A percentile compares a stretch with the other conserved stretches of the same genome.
Evolutionary conservation across 1,140 invertebrate genomes (phyloP).

Genomic region (Trichomalopsis sarcophagae): DNA sequence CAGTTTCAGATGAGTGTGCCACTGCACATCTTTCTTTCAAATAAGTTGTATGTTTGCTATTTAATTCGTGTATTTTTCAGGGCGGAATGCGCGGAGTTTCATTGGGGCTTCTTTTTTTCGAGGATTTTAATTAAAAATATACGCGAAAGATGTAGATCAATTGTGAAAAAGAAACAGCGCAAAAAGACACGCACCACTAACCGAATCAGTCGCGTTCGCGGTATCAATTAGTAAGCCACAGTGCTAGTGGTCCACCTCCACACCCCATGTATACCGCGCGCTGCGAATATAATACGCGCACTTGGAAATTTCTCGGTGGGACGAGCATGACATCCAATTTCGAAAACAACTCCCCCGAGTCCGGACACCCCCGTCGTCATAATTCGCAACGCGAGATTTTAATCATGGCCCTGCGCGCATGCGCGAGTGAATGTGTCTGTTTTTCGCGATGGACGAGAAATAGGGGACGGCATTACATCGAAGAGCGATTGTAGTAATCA

Average conservation of each 20-base stretch:
- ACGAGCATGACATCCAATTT: slow-evolving; percentile 44
- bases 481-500: background rate
- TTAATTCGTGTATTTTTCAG: too few species aligned
- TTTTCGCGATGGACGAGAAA: background rate
- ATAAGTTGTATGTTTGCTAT: too few species aligned
- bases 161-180: too few species aligned
- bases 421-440: background rate
- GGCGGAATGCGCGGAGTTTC: background rate
- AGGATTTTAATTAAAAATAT: background rate
- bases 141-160: background rate
- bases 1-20: background rate
- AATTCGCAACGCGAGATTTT: slow-evolving; percentile 46
- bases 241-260: background rate
- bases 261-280: too few species aligned
- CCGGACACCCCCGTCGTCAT: slow-evolving; percentile 24
- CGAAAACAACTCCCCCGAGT: slow-evolving; percentile 39
- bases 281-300: slow-evolving; percentile 23
- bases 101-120: background rate
- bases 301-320: slow-evolving; percentile 35
- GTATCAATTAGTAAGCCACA: slow-evolving; percentile 31
- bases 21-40: background rate
- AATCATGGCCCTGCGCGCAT: slow-evolving; percentile 19
- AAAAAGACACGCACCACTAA: background rate
- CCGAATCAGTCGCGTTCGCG: slow-evolving; percentile 8
- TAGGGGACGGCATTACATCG: background rate